A percentile compares a stretch with the other conserved stretches of the same genome.
These are phyloP conservation scores for Octodonta nipae DNA, from an alignment of 2,888 invertebrate genomes.

Conservation along the genomic window DNA sequence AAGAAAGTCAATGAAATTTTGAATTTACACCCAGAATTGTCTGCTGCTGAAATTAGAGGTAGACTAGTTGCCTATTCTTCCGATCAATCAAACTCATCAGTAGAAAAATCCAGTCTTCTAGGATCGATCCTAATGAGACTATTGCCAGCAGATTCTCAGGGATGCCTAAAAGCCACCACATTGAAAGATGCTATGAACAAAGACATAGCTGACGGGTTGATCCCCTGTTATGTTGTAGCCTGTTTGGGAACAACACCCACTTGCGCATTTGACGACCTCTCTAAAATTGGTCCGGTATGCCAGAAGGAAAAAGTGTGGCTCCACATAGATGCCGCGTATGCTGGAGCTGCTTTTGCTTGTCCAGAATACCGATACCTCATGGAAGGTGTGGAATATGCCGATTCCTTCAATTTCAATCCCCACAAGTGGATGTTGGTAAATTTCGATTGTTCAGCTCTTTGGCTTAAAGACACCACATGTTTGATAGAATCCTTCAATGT, in stretches of 20 bases:
- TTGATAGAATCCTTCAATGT: conserved; percentile 83
- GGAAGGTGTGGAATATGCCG: conserved; percentile 62
- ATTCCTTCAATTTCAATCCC: conserved; percentile 87
- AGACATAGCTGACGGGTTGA: conserved; percentile 64
- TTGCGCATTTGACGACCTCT: conserved; percentile 78
- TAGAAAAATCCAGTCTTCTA: conserved; percentile 73
- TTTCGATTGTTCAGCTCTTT: conserved; percentile 91
- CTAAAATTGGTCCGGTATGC: conserved; percentile 74
- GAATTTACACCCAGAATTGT: conserved; percentile 44
- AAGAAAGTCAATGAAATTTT: conserved; percentile 47
- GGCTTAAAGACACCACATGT: conserved; percentile 71
- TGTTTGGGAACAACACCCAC: conserved; percentile 60
- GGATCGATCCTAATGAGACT: conserved; percentile 67
- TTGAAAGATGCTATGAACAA: conserved; percentile 58
- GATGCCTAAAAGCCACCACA: conserved; percentile 52
- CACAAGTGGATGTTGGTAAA: conserved; percentile 94
- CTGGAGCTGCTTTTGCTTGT: conserved; percentile 80
- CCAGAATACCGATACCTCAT: conserved; percentile 55
- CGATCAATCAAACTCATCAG: conserved; percentile 79
- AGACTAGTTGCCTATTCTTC: conserved; percentile 74
- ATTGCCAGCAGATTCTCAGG: conserved; percentile 53
- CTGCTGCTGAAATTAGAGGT: conserved; percentile 51
- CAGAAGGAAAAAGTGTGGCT: conserved; percentile 67
- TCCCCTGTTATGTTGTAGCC: conserved; percentile 75
- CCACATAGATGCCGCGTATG: conserved; percentile 94